Evolutionary conservation across 2,113 vertebrate genomes (phyloP).

Genomic region (Megaleporinus macrocephalus): DNA sequence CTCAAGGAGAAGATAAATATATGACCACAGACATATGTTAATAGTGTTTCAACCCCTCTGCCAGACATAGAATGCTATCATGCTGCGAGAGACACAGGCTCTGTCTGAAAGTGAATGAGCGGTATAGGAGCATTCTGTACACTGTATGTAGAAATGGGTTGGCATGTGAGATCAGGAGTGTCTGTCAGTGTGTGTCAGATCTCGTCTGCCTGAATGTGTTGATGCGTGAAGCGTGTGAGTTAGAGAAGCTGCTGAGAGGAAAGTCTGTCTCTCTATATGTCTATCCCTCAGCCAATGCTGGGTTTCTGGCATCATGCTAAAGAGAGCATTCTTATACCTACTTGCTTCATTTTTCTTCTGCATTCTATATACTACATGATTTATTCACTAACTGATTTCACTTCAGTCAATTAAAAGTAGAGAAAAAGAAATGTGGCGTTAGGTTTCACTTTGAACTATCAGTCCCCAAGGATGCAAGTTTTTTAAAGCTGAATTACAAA

Average conservation of each 20-base stretch:
- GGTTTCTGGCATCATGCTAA: neutral
- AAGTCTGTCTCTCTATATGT: neutral
- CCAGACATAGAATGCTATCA: neutral
- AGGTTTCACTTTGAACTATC: neutral
- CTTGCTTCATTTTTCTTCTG: neutral
- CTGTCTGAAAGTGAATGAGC: neutral
- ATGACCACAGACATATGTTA: neutral
- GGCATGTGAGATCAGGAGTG: neutral
- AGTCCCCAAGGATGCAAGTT: neutral
- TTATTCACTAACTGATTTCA: neutral
- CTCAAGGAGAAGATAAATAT: neutral
- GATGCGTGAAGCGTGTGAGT: neutral
- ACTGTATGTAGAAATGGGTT: neutral
- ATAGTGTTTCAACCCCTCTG: neutral
- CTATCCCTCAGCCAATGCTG: neutral
- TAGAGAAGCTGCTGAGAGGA: neutral
- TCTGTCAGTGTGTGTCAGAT: constrained; percentile 8
- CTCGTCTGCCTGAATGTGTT: neutral
- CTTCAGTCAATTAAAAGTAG: constrained; percentile 3
- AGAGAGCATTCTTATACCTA: neutral
- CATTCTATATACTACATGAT: neutral
- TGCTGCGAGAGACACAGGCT: neutral
- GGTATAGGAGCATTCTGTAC: neutral
- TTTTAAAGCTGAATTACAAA: neutral
- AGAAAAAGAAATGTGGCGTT: neutral